Percentiles rank a stretch among this genome's conserved stretches.
These are phyloP conservation scores for Contarinia nasturtii DNA, from an alignment of 1,140 invertebrate genomes.

Conservation along the genomic window DNA sequence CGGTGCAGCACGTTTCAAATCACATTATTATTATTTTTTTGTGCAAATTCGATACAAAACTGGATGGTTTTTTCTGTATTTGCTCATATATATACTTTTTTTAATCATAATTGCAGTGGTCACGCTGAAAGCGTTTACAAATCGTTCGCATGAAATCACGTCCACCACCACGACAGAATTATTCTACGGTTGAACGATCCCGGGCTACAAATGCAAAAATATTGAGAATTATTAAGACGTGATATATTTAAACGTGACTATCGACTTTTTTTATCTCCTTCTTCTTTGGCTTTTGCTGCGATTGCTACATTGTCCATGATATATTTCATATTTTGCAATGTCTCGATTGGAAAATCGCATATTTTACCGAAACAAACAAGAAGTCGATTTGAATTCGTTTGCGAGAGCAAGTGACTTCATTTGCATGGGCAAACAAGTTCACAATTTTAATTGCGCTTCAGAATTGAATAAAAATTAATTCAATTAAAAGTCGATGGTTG, in stretches of 20 bases:
- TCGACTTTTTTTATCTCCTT: neutral
- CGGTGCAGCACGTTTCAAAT: too few relatives aligned
- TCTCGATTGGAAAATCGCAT: neutral
- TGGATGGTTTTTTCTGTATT: too few relatives aligned
- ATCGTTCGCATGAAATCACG: neutral
- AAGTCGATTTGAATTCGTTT: neutral
- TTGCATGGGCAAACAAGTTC: too few relatives aligned
- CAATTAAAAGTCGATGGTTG: too few relatives aligned
- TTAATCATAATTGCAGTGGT: neutral
- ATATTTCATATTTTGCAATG: neutral
- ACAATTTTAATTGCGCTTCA: too few relatives aligned
- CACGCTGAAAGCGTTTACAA: neutral
- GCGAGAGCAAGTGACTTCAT: neutral
- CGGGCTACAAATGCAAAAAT: neutral
- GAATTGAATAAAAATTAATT: too few relatives aligned
- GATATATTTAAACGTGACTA: constrained; percentile 1
- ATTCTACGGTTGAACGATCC: neutral
- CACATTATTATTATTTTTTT: too few relatives aligned
- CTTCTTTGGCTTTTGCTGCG: neutral
- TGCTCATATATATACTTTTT: too few relatives aligned
- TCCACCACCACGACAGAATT: neutral
- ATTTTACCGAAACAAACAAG: neutral
- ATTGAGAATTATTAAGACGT: neutral
- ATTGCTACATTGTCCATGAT: neutral
- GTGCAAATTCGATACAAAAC: too few relatives aligned